These are phyloP conservation scores for Falco concolor DNA, from an alignment of 2,797 vertebrate species.

Conservation along the genomic window DNA sequence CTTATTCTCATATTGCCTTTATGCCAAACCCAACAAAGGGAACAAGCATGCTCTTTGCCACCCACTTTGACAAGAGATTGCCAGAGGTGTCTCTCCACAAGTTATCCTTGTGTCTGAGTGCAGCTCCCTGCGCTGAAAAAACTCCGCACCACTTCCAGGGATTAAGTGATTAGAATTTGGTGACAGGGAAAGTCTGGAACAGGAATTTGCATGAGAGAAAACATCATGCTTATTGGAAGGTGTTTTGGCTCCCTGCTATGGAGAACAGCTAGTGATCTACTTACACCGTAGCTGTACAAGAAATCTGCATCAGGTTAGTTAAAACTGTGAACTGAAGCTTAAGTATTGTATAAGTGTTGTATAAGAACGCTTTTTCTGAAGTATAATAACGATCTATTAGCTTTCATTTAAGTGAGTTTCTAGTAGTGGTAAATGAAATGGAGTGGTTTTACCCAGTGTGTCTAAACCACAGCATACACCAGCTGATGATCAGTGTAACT, in stretches of 20 bases:
- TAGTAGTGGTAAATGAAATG: neutral
- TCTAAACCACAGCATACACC: neutral
- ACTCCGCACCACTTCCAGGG: neutral
- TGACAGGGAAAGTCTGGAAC: neutral
- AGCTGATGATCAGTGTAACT: neutral
- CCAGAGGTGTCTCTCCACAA: neutral
- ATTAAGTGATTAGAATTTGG: neutral
- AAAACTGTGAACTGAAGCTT: neutral
- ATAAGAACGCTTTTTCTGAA: neutral
- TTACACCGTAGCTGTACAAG: neutral
- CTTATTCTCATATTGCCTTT: neutral
- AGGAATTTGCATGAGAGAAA: neutral
- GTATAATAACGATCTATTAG: neutral
- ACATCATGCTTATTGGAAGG: neutral
- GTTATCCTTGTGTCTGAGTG: neutral
- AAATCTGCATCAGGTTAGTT: neutral
- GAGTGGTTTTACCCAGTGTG: neutral
- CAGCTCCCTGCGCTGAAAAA: neutral
- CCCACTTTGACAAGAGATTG: neutral
- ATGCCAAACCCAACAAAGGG: neutral
- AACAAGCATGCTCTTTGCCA: neutral
- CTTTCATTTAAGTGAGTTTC: neutral
- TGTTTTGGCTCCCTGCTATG: neutral
- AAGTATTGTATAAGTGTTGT: neutral
- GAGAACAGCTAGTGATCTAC: neutral